Conservation (phyloP, 2,888 invertebrate species). For the Blomia tropicalis region DNA sequence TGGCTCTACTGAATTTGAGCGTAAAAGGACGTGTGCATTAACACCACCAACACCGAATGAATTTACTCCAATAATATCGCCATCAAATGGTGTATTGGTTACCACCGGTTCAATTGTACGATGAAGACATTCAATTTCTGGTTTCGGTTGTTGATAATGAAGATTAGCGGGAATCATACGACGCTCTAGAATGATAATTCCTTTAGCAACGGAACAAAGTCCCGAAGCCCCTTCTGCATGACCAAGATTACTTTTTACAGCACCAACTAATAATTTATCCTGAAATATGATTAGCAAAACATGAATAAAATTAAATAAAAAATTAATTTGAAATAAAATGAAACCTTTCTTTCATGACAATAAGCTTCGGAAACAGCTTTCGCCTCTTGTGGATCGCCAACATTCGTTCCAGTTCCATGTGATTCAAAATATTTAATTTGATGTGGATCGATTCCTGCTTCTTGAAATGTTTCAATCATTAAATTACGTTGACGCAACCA, state of each 20-base stretch:
- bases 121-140: constrained; percentile 38
- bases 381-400: constrained; percentile 42
- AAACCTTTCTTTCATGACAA: constrained; percentile 40
- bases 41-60: constrained; percentile 43
- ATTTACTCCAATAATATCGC: constrained; percentile 40
- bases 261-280: constrained; percentile 78
- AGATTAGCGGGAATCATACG: constrained; percentile 40
- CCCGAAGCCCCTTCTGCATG: constrained; percentile 58
- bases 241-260: constrained; percentile 97
- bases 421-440: constrained; percentile 41
- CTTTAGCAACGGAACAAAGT: constrained; percentile 31
- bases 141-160: constrained; percentile 40
- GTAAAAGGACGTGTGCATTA: constrained; percentile 35
- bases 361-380: constrained; percentile 46
- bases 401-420: constrained; percentile 44
- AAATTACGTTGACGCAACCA: constrained; percentile 37
- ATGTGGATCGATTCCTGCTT: constrained; percentile 36
- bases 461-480: constrained; percentile 32
- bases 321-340: no score
- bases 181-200: constrained; percentile 39
- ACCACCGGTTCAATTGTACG: constrained; percentile 45
- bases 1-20: constrained; percentile 28
- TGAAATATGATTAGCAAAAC: constrained; percentile 34
- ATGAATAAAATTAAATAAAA: no score
- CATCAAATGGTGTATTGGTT: constrained; percentile 36